Evolutionary conservation across 2,888 invertebrate genomes (phyloP).

Genomic region (Chirona hameri): DNA sequence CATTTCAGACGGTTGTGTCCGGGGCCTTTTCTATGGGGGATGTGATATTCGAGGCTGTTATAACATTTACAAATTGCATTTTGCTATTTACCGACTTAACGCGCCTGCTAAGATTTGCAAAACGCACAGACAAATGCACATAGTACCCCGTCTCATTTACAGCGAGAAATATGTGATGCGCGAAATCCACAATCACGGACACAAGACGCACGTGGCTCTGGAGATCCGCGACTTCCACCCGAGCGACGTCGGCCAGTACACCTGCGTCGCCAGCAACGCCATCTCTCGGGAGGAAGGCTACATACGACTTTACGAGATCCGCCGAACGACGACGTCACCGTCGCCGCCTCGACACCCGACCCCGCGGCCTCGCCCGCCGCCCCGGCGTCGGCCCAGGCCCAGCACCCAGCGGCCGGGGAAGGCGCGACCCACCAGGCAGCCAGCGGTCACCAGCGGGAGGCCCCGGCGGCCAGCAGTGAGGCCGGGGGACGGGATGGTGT

Average conservation of each 20-base stretch:
- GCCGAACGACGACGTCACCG: neutral
- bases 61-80: too few species aligned
- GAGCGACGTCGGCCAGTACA: constrained; percentile 6
- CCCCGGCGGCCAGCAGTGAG: neutral
- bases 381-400: neutral
- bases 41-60: too few species aligned
- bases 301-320: neutral
- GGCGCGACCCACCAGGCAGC: neutral
- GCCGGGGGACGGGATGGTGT: neutral
- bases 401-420: neutral
- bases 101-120: too few species aligned
- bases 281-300: neutral
- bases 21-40: too few species aligned
- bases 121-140: too few species aligned
- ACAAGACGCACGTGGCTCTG: constrained; percentile 3
- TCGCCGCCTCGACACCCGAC: neutral
- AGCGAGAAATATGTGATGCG: neutral
- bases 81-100: too few species aligned
- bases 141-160: neutral
- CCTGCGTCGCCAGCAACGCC: constrained; percentile 8
- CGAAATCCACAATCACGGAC: neutral
- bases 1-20: too few species aligned
- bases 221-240: constrained; percentile 10
- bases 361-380: neutral
- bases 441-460: neutral